phyloP scores from a whole-genome alignment of 2,113 vertebrate species.

The Riparia riparia region DNA sequence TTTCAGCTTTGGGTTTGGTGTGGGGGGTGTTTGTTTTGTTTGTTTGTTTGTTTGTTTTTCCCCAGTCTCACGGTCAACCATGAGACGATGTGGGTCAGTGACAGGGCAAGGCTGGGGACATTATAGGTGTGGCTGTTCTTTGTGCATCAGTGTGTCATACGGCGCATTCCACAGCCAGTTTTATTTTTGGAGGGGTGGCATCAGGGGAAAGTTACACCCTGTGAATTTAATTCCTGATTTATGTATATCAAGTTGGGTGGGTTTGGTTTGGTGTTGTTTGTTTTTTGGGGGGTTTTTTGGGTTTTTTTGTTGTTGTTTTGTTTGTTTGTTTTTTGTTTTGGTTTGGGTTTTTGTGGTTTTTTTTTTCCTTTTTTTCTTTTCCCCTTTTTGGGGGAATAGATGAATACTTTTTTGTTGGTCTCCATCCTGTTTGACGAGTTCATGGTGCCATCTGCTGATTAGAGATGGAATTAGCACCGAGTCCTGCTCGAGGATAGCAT shows the following conservation, averaged over 20 bases:
- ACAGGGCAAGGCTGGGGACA: neutral
- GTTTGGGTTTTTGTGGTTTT: too few species aligned
- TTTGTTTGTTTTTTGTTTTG: too few species aligned
- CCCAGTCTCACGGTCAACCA: neutral
- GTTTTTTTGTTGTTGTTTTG: too few species aligned
- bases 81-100: slow-evolving; percentile 12
- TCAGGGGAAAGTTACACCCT: slow-evolving; percentile 31
- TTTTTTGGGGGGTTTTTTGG: too few species aligned
- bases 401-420: neutral
- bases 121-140: neutral
- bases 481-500: neutral
- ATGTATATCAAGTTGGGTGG: slow-evolving; percentile 44
- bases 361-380: neutral
- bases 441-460: slow-evolving; percentile 75
- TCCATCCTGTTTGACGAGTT: slow-evolving; percentile 52
- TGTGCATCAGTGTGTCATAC: neutral
- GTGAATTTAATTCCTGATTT: slow-evolving; percentile 61
- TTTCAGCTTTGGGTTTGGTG: neutral
- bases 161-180: rapidly evolving
- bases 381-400: neutral
- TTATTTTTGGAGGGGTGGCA: slow-evolving; percentile 24
- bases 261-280: too few species aligned
- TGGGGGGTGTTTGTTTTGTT: too few species aligned
- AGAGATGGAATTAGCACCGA: neutral
- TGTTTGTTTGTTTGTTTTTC: neutral